Base-by-base conservation (phyloP, 2,113 vertebrate species). In the Otis tarda region DNA sequence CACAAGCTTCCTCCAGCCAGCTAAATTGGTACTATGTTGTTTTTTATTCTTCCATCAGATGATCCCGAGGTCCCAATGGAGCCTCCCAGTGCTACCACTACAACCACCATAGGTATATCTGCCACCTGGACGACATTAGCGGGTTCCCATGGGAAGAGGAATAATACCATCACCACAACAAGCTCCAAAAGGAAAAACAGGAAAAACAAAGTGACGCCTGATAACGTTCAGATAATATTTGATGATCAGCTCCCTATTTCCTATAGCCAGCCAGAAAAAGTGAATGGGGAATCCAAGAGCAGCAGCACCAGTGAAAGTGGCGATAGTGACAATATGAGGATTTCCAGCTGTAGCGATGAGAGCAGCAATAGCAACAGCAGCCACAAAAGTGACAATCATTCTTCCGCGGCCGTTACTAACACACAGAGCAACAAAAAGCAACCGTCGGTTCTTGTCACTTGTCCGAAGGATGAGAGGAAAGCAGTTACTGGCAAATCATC, bases 301-400 rank as follows among this genome's bases (percentile, higher is more conserved):
- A 99, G 99, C 97, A 99, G 99, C 65, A 99, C 98, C 10, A 99
- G 99, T 4, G 99, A 99, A 88, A 99, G 99, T 78, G 99, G 99
- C 25, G 99, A 99, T 89, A 99, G 99, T 19, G 99, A 99, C 97
- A 99, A 99, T 49, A 98, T 99, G 98, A 99, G 99, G 96, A 99
- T 99, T 97, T 99, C 99, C 68, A 99, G 99, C 98, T 99, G 99
- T 97, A 99, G 99, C 14, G 99, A 99, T 11, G 99, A 99, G 97
- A 99, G 99, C 97, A 99, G 99, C 97, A 99, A 99, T 69, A 99
- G 99, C 87, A 99, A 99, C 97, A 99, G 99, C 97, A 99, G 99
- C 98, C 98, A 96, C 96, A 99, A 97, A 98, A 99, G 97, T 97
- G 99, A 94, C 98, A 98, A 73, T 98, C 98, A 96, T 97, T 97